Conservation (phyloP, 2,888 invertebrate species). For the Tenodera sinensis region DNA sequence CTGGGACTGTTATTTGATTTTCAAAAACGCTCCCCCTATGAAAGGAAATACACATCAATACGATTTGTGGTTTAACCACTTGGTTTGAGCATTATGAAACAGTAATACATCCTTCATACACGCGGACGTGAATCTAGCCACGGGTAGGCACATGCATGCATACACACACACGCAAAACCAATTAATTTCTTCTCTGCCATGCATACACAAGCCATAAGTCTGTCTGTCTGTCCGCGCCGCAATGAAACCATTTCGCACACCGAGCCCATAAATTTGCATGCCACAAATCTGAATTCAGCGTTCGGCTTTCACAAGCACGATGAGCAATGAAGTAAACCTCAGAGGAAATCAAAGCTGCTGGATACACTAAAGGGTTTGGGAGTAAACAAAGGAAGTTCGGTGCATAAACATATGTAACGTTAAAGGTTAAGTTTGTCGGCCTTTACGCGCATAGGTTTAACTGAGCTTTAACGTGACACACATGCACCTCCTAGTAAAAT, state of each 20-base stretch:
- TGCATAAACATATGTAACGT: no score
- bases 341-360: neutral
- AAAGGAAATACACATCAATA: neutral
- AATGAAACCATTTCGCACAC: neutral
- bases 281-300: neutral
- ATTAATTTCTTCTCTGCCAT: neutral
- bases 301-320: no score
- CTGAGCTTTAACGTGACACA: no score
- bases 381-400: neutral
- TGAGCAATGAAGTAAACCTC: neutral
- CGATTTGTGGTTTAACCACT: neutral
- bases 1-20: neutral
- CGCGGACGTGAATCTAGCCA: neutral
- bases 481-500: no score
- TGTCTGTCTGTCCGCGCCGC: neutral
- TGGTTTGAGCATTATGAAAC: neutral
- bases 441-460: no score
- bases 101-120: neutral
- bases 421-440: no score
- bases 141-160: neutral
- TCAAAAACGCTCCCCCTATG: neutral
- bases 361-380: neutral
- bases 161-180: neutral
- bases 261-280: neutral
- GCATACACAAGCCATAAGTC: neutral